Conservation (phyloP, 1,140 invertebrate species). For the Diabrotica virgifera region DNA sequence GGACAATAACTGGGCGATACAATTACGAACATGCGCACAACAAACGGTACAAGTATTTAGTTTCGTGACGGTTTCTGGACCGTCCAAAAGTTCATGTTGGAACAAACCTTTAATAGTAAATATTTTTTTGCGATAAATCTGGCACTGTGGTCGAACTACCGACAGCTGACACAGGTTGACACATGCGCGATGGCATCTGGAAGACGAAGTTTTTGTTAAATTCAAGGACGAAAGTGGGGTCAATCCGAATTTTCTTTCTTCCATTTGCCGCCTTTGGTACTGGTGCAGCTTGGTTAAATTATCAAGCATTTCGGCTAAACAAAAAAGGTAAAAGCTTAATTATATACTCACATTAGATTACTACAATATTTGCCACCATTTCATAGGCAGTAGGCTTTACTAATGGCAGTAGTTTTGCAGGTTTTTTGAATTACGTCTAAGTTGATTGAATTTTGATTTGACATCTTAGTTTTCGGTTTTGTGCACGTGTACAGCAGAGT, state of each 20-base stretch:
- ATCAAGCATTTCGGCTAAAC: constrained; percentile 12
- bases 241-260: constrained; percentile 19
- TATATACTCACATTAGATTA: background rate
- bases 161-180: background rate
- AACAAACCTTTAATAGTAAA: too few species aligned
- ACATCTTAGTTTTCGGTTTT: constrained; percentile 16
- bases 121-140: background rate
- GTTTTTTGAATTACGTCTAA: constrained; percentile 17
- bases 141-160: background rate
- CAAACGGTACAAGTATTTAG: too few species aligned
- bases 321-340: constrained; percentile 10
- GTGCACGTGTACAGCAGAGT: constrained; percentile 13
- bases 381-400: background rate
- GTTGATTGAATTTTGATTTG: constrained; percentile 21
- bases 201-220: background rate
- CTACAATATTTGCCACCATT: too few species aligned
- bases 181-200: background rate
- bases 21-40: too few species aligned
- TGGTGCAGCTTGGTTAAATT: constrained; percentile 13
- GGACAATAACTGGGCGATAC: too few species aligned
- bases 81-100: too few species aligned
- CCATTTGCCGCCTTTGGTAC: constrained; percentile 18
- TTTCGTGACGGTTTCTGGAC: too few species aligned
- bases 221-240: constrained; percentile 1
- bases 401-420: background rate